These are phyloP conservation scores for Eurois occulta DNA, from an alignment of 2,888 invertebrate species.

Conservation along the genomic window DNA sequence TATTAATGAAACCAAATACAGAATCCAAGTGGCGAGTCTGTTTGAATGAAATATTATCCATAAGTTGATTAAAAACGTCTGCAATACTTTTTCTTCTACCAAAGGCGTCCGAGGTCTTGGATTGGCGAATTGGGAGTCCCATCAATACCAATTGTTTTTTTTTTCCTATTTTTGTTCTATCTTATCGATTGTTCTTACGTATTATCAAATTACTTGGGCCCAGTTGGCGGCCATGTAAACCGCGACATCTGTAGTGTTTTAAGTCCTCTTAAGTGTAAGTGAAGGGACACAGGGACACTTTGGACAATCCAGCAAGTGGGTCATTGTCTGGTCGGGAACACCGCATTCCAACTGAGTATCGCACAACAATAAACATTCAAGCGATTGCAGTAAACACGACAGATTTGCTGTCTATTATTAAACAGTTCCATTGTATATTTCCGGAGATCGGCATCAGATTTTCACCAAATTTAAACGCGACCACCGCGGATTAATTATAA, in stretches of 20 bases:
- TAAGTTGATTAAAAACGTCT: slow-evolving; percentile 40
- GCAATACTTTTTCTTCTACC: slow-evolving; percentile 5
- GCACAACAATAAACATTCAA: not conserved
- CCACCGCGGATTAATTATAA: too few species aligned
- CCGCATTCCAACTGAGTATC: not conserved
- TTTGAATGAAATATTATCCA: slow-evolving; percentile 39
- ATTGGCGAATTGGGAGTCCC: not conserved
- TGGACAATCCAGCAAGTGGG: not conserved
- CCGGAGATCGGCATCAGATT: too few species aligned
- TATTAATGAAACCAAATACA: slow-evolving; percentile 46
- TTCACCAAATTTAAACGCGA: too few species aligned
- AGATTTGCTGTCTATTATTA: too few species aligned
- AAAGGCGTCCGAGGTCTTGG: not conserved
- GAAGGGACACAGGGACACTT: not conserved
- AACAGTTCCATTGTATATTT: too few species aligned
- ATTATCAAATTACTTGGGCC: not conserved
- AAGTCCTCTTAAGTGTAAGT: not conserved
- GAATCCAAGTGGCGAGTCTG: slow-evolving; percentile 22
- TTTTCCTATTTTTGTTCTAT: not conserved
- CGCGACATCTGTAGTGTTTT: not conserved
- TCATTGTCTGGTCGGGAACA: not conserved
- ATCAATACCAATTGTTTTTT: slow-evolving; percentile 15
- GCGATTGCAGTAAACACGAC: too few species aligned
- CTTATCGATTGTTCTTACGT: not conserved
- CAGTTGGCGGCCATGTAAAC: not conserved